Percentiles rank a stretch among this genome's conserved stretches.
Conservation (phyloP, 2,113 vertebrate genomes). For the Pholis gunnellus region DNA sequence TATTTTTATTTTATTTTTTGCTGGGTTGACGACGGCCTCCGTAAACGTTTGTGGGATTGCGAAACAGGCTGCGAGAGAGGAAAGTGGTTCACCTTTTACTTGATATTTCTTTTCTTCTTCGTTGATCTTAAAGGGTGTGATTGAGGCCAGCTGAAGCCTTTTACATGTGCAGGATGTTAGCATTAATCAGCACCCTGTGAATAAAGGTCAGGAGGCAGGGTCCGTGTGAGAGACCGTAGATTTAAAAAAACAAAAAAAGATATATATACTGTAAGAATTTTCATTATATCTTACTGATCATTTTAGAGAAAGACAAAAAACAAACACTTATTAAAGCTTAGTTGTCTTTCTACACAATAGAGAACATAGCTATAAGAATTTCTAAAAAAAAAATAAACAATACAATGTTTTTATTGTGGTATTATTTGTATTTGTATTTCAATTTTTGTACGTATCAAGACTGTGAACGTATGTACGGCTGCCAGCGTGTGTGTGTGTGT, state of each 20-base stretch:
- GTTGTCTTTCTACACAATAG: slow-evolving; percentile 81
- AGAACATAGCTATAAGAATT: slow-evolving; percentile 78
- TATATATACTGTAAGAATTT: slow-evolving; percentile 75
- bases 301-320: slow-evolving; percentile 76
- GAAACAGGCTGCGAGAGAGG: not conserved
- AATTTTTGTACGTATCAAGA: slow-evolving; percentile 81
- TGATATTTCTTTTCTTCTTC: slow-evolving; percentile 25
- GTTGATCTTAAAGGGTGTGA: slow-evolving; percentile 10
- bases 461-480: slow-evolving; percentile 75
- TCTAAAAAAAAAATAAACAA: slow-evolving; percentile 73
- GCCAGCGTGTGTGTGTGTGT: slow-evolving; percentile 35
- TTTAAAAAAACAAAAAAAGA: slow-evolving; percentile 33
- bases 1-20: not conserved
- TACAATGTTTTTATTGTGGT: slow-evolving; percentile 79
- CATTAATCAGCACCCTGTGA: slow-evolving; percentile 55
- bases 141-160: slow-evolving; percentile 61
- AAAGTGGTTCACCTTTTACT: slow-evolving; percentile 31
- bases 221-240: slow-evolving; percentile 48
- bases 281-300: slow-evolving; percentile 72
- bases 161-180: slow-evolving; percentile 58
- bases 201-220: slow-evolving; percentile 63
- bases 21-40: not conserved
- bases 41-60: not conserved
- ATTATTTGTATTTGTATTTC: slow-evolving; percentile 81
- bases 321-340: slow-evolving; percentile 73